phyloP scores from a whole-genome alignment of 2,113 vertebrate species.

The Gambusia affinis region DNA sequence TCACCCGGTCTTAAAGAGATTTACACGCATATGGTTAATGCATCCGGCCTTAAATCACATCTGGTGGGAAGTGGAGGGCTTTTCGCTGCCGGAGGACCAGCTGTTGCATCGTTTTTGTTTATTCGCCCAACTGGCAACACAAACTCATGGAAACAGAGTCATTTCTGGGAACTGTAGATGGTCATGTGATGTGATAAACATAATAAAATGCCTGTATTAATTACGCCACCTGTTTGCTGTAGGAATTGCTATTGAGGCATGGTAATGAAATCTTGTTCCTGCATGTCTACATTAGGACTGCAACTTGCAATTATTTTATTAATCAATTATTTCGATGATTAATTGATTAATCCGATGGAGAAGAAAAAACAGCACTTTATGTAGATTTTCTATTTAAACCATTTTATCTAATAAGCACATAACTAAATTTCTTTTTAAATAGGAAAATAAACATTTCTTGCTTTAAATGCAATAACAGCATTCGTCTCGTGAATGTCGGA shows the following conservation, averaged over 20 bases:
- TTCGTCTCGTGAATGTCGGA: no score
- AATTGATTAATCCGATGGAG: no score
- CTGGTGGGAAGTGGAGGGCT: slow-evolving; percentile 7
- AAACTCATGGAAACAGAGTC: neutral
- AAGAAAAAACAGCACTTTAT: no score
- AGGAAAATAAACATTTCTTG: no score
- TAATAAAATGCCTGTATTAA: neutral
- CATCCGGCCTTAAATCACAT: slow-evolving; percentile 21
- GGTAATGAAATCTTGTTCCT: neutral
- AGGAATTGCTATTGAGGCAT: neutral
- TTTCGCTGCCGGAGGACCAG: slow-evolving; percentile 5
- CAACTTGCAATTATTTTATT: no score
- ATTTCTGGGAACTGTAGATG: neutral
- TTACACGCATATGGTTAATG: slow-evolving; percentile 12
- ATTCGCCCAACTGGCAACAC: neutral
- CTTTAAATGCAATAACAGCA: no score
- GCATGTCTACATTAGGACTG: no score
- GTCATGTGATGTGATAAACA: neutral
- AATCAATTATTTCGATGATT: no score
- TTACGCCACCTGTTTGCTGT: neutral
- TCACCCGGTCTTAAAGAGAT: slow-evolving; percentile 9
- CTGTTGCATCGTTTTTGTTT: slow-evolving; percentile 11
- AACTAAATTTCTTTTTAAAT: no score
- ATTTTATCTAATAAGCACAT: no score
- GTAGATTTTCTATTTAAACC: no score